These are phyloP conservation scores for Hippocampus kuda DNA, from an alignment of 2,797 vertebrate species.

Conservation along the genomic window DNA sequence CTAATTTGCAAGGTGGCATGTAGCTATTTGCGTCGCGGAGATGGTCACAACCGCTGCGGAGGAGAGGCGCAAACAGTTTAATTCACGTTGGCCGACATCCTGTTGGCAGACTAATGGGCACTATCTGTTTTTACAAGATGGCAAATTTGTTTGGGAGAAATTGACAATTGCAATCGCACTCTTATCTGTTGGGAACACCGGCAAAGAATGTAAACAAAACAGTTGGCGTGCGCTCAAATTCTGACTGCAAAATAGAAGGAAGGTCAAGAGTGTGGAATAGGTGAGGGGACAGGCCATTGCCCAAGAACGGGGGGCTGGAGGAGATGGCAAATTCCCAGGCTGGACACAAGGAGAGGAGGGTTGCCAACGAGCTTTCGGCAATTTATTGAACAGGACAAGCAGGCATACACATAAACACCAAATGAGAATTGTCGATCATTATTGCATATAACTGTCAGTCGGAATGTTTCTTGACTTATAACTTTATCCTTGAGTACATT, in stretches of 20 bases:
- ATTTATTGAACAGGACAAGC: too few relatives aligned
- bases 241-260: not conserved
- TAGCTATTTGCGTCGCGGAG: not conserved
- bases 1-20: not conserved
- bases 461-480: too few relatives aligned
- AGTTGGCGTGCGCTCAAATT: not conserved
- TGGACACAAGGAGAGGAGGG: too few relatives aligned
- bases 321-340: too few relatives aligned
- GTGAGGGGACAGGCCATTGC: not conserved
- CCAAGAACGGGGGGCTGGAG: too few relatives aligned
- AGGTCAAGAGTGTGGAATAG: not conserved
- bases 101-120: too few relatives aligned
- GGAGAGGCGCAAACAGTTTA: not conserved
- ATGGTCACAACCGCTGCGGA: not conserved
- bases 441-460: too few relatives aligned
- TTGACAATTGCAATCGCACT: not conserved
- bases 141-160: not conserved
- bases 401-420: too few relatives aligned
- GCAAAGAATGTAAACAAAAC: not conserved
- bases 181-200: not conserved
- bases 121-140: not conserved
- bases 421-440: too few relatives aligned
- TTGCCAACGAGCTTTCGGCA: too few relatives aligned
- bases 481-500: not conserved
- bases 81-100: too few relatives aligned